Base-by-base conservation (phyloP, 23 tunicate genomes). In the Trididemnum clinides region DNA sequence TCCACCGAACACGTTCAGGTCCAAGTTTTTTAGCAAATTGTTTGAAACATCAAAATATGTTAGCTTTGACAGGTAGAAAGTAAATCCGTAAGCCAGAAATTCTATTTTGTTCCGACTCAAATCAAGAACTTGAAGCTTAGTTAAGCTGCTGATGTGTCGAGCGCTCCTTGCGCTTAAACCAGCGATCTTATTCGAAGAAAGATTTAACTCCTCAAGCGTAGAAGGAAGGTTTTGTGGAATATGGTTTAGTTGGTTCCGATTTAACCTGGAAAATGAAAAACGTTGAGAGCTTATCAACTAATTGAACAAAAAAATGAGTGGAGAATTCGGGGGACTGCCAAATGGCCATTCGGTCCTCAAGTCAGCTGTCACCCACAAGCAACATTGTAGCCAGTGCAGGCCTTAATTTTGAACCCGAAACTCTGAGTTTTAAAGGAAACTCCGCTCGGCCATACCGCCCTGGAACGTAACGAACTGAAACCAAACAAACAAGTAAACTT, bases 41-140 rank as follows among this genome's bases (percentile, higher is more conserved):
- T 23, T 36, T 21, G 91, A 88, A 1, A 88, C 28, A 81, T 88
- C 91, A 3, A 88, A 54, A 38, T 64, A 30, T 28, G 34, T 33
- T 7, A 88, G 64, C 51, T 44, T 35, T 0, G 86, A 33, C 38
- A 88, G 54, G 15, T 19, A 0, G 2, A 19, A 23, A 71, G 81
- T 81, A 49, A 71, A 31, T 44, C 84, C 82, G 1, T 33, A 51
- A 19, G 66, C 29, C 6, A 80, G 21, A 5, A 81, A 77, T 20
- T 51, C 32, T 15, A 88, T 59, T 6, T 63, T 26, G 81, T 88
- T 88, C 23, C 82, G 26, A 57, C 91, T 88, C 51, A 88, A 54
- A 71, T 88, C 84, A 4, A 88, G 73, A 38, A 88, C 58, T 81
- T 81, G 54, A 15, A 88, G 30, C 10, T 80, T 80, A 6, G 36